Conservation (phyloP, 2,888 invertebrate species). For the Drosophila monieri region DNA sequence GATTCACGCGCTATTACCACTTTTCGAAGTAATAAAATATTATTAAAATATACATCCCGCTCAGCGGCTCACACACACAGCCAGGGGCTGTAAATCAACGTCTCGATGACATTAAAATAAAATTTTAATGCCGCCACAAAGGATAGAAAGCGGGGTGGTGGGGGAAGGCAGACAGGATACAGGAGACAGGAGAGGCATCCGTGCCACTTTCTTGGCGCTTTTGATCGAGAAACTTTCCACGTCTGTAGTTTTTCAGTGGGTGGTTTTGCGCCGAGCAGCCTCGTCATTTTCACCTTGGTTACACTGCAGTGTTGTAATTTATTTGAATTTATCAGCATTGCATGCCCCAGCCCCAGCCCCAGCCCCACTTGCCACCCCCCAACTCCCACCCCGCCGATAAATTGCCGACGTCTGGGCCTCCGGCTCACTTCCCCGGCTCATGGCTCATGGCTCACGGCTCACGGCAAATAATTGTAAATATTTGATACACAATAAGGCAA, state of each 20-base stretch:
- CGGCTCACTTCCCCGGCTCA: constrained; percentile 70
- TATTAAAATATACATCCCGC: constrained; percentile 79
- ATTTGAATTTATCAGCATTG: constrained; percentile 76
- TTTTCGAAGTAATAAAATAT: constrained; percentile 81
- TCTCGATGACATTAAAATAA: constrained; percentile 83
- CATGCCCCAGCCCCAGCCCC: constrained; percentile 30
- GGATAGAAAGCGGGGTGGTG: constrained; percentile 13
- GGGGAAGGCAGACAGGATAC: background rate
- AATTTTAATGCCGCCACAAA: constrained; percentile 79
- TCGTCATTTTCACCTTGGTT: constrained; percentile 81
- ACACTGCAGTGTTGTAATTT: constrained; percentile 71
- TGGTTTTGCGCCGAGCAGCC: constrained; percentile 11
- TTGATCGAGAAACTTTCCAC: constrained; percentile 73
- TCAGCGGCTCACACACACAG: constrained; percentile 1
- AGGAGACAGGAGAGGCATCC: constrained; percentile 11
- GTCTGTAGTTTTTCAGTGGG: constrained; percentile 28
- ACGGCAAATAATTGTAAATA: constrained; percentile 82
- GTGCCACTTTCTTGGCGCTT: constrained; percentile 51
- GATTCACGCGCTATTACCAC: constrained; percentile 75
- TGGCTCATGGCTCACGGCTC: background rate
- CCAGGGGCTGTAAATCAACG: constrained; percentile 80
- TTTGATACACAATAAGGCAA: constrained; percentile 81
- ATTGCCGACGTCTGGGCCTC: constrained; percentile 42
- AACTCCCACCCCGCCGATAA: background rate
- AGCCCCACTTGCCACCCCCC: constrained; percentile 7